Evolutionary conservation across 53 echinoderm and acorn worm species (phyloP).

Genomic region (Antedon mediterranea): DNA sequence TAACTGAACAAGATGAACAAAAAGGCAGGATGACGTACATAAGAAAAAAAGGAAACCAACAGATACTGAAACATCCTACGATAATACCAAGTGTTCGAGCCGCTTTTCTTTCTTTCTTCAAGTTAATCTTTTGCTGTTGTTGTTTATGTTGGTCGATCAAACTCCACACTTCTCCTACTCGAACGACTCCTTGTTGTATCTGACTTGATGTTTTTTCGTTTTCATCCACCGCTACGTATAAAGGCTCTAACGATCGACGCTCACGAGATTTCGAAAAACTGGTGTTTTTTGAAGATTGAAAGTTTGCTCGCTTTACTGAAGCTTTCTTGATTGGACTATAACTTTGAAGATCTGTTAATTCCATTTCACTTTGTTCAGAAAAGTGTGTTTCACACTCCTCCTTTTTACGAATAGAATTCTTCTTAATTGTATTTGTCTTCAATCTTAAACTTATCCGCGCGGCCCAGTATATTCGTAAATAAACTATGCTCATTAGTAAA

Average conservation of each 20-base stretch:
- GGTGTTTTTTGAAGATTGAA: not conserved
- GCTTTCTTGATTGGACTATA: not conserved
- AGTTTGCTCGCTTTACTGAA: not conserved
- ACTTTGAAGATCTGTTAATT: not conserved
- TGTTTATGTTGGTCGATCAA: not conserved
- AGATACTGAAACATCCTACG: slow-evolving; percentile 62
- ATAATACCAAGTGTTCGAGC: slow-evolving; percentile 69
- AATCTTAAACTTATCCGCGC: not conserved
- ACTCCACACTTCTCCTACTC: not conserved
- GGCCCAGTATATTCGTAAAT: not conserved
- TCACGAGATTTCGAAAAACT: not conserved
- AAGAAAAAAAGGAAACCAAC: slow-evolving; percentile 91
- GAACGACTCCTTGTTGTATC: not conserved
- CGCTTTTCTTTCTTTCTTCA: slow-evolving; percentile 19
- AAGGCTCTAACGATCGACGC: not conserved
- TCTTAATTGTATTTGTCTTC: not conserved
- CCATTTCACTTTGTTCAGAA: not conserved
- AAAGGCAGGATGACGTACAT: slow-evolving; percentile 59
- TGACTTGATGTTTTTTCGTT: not conserved
- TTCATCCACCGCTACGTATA: not conserved
- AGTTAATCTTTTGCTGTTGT: not conserved
- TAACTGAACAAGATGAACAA: slow-evolving; percentile 29
- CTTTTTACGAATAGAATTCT: too few species aligned
- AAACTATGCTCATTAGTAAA: not conserved
- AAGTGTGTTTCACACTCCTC: not conserved